Base-by-base conservation (phyloP, 2,888 invertebrate genomes). In the Podotricha telesiphe region DNA sequence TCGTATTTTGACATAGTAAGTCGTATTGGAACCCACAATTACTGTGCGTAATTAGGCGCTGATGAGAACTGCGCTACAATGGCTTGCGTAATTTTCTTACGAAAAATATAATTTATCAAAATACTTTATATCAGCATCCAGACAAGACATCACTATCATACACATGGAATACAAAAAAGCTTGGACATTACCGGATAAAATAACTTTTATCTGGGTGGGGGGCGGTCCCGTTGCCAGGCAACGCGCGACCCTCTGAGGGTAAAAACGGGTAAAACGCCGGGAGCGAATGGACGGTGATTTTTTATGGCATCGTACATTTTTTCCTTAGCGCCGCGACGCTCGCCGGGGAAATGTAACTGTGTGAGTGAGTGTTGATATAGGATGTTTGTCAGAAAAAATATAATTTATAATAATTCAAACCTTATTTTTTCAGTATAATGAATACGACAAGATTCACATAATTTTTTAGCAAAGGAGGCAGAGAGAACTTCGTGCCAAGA, bases 291-390 rank as follows among this genome's bases (percentile, higher is more conserved):
- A 85, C 91, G 92, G 85, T 89, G 92, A 93, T 93, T 93, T 93
- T 93, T 93, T 93, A 92, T 90, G 88, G 91, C 91, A 86, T 88
- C 91, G 88, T 88, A 91, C 87, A 92, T 93, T 92, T 93, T 93
- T 93, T 92, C 91, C 88, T 80, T 78, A 80, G 86, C 86, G 86
- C 85, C 85, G 85, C 85, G 86, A 86, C 87, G 87, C 79, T 77
- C 75, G 77, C 76, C 76, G 64, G 73, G 73, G 78, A 78, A 71
- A 71, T 76, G 74, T 72, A 74, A 65, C 79, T 79, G 86, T 83
- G 87, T 81, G 86, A 76, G 87, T 81, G 86, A 76, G 83, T 78
- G 71, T 53, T 45, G 34, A 51, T 84, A 90, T 82, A 86, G 88
- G 74, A 1, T 86, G 89, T 69, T 69, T 73, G n/a, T 45, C 2